Evolutionary conservation across 2,797 vertebrate genomes (phyloP).

Genomic region (Tolypeutes matacus): DNA sequence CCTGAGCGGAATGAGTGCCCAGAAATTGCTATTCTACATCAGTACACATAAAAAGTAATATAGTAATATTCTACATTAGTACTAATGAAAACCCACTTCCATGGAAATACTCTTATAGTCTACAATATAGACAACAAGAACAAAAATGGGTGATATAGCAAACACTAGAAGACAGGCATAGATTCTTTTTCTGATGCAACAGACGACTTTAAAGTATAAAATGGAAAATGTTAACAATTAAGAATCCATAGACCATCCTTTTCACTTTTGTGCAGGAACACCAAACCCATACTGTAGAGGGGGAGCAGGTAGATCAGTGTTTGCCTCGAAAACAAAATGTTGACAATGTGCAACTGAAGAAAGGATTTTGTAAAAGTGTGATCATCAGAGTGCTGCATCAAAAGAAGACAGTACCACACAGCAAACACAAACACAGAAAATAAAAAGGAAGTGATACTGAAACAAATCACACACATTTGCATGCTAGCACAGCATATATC

Average conservation of each 20-base stretch:
- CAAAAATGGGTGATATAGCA: conserved; percentile 63
- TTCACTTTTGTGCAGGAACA: not conserved
- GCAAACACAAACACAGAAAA: conserved; percentile 73
- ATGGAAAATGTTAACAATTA: not conserved
- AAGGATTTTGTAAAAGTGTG: not conserved
- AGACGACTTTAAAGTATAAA: not conserved
- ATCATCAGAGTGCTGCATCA: conserved; percentile 81
- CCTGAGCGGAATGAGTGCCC: not conserved
- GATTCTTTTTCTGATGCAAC: conserved; percentile 87
- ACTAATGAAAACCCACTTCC: not conserved
- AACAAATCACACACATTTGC: conserved; percentile 78
- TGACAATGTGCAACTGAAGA: not conserved
- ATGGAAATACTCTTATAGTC: conserved; percentile 77
- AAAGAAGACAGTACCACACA: conserved; percentile 77
- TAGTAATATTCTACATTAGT: not conserved
- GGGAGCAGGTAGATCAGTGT: not conserved
- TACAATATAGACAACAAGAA: conserved; percentile 63
- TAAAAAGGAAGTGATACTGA: not conserved
- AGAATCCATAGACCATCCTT: not conserved
- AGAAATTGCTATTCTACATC: not conserved
- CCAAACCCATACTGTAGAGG: not conserved
- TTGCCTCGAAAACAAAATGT: not conserved
- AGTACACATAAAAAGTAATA: not conserved
- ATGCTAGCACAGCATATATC: conserved; percentile 86
- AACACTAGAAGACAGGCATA: conserved; percentile 63